Conservation (phyloP, 2,797 vertebrate genomes). For the Myoxocephalus aenaeus region DNA sequence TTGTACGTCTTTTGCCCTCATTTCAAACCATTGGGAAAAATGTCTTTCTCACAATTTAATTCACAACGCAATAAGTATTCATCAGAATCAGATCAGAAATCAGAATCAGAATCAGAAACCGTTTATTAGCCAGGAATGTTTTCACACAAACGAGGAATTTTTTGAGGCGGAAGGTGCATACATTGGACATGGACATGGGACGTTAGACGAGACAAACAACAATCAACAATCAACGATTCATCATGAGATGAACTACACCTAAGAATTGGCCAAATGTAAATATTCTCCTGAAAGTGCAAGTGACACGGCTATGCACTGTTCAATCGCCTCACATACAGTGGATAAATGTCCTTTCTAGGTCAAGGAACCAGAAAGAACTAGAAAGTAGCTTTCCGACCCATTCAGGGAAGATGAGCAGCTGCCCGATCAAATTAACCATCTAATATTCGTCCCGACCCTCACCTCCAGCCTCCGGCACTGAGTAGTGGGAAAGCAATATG, state of each 20-base stretch:
- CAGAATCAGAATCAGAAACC: no score
- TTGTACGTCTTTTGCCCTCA: neutral
- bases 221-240: no score
- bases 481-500: constrained; percentile 5
- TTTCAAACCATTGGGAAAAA: constrained; percentile 3
- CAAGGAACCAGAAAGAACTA: neutral
- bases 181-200: no score
- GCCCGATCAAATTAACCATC: constrained; percentile 14
- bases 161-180: no score
- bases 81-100: no score
- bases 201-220: no score
- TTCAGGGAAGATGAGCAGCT: neutral
- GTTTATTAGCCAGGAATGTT: no score
- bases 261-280: neutral
- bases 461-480: constrained; percentile 7
- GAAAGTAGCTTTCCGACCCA: neutral
- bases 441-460: neutral
- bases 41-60: neutral
- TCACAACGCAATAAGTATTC: neutral
- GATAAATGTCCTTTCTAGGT: neutral
- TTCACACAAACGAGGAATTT: no score
- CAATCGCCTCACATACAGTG: neutral
- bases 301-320: neutral
- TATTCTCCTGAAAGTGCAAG: neutral
- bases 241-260: neutral